Percentiles rank a stretch among this genome's conserved stretches.
These are phyloP conservation scores for Platycnemis pennipes DNA, from an alignment of 2,888 invertebrate species.

Conservation along the genomic window DNA sequence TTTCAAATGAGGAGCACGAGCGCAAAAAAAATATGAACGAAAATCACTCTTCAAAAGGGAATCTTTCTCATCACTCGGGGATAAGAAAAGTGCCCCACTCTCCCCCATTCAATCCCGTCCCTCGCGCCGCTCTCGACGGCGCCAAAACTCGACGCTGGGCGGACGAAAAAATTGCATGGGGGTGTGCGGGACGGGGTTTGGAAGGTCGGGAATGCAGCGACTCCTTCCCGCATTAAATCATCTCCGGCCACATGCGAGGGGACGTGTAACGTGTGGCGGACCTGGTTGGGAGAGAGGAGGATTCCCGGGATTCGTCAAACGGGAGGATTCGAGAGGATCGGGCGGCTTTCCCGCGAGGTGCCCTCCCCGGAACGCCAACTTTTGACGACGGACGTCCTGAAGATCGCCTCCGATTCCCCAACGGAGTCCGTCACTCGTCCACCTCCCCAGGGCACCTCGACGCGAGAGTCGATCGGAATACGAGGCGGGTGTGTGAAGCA, in stretches of 20 bases:
- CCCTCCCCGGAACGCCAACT: too few relatives aligned
- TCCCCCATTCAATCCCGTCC: background rate
- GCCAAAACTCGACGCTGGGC: background rate
- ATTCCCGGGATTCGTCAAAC: background rate
- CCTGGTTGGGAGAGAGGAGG: background rate
- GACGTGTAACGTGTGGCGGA: background rate
- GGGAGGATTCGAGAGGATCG: background rate
- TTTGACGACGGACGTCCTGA: too few relatives aligned
- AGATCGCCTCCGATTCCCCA: background rate
- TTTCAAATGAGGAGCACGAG: background rate
- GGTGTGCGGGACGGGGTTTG: too few relatives aligned
- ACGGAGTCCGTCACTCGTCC: background rate
- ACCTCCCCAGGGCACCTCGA: background rate
- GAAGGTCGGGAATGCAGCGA: too few relatives aligned
- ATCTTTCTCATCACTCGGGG: background rate
- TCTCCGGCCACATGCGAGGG: background rate
- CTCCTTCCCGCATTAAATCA: conserved; percentile 20
- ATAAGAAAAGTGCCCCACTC: background rate
- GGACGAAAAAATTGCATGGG: background rate
- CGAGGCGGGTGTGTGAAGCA: background rate
- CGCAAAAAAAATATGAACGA: background rate
- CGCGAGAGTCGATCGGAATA: background rate
- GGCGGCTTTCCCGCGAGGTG: background rate
- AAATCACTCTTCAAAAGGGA: background rate
- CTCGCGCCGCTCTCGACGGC: background rate